These are phyloP conservation scores for Zoanthus solanderi DNA, from an alignment of 92 coral and sea anemone species.

Conservation along the genomic window DNA sequence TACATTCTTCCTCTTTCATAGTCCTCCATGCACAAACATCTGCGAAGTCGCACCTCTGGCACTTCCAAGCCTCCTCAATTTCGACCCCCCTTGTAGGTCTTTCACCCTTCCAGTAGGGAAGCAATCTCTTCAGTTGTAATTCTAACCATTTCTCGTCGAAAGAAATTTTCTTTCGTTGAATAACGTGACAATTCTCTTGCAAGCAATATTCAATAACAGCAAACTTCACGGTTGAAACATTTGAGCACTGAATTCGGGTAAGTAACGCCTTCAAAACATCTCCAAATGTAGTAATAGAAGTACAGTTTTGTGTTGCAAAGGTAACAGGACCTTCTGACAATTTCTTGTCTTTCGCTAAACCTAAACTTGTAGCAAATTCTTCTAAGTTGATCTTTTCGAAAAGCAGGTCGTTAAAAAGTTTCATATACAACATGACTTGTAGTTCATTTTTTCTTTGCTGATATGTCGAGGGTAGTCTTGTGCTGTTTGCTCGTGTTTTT, in stretches of 20 bases:
- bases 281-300: slow-evolving; percentile 34
- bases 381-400: slow-evolving; percentile 41
- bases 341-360: slow-evolving; percentile 41
- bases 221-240: slow-evolving; percentile 41
- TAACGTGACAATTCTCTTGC: slow-evolving; percentile 51
- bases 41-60: slow-evolving; percentile 73
- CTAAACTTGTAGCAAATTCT: slow-evolving; percentile 33
- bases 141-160: slow-evolving; percentile 68
- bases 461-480: slow-evolving; percentile 50
- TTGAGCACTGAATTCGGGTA: slow-evolving; percentile 43
- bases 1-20: slow-evolving; percentile 66
- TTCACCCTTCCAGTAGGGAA: slow-evolving; percentile 74
- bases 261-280: slow-evolving; percentile 56
- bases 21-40: slow-evolving; percentile 70
- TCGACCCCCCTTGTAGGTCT: slow-evolving; percentile 66
- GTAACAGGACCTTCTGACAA: slow-evolving; percentile 63
- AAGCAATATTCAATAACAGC: slow-evolving; percentile 58
- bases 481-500: slow-evolving; percentile 61
- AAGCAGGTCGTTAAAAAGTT: slow-evolving; percentile 66
- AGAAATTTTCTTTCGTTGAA: slow-evolving; percentile 38
- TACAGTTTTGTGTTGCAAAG: slow-evolving; percentile 55
- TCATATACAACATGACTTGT: slow-evolving; percentile 67
- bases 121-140: slow-evolving; percentile 50
- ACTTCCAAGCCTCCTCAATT: slow-evolving; percentile 81
- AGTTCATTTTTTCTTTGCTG: slow-evolving; percentile 61